Evolutionary conservation across 2,113 vertebrate genomes (phyloP), one percentile per base, ranked within the genome.

Genomic region (Paracanthobrama guichenoti): DNA sequence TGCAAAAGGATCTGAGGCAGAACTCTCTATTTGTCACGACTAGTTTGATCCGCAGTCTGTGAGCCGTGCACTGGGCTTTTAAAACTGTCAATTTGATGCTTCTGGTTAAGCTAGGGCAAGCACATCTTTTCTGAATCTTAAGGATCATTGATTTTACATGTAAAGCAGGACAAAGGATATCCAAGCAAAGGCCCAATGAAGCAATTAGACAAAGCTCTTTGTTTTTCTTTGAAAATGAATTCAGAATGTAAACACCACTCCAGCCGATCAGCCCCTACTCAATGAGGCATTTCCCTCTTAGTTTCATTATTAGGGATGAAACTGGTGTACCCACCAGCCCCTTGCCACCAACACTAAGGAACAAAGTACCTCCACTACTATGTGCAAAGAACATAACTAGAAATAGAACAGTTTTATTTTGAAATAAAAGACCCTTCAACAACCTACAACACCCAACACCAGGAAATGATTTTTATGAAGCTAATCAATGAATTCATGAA

Each of bases 1-100:
- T 82, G 57, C 16, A 72, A 35, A 46, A 59, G 39, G 67, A 60
- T 88, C 79, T 1, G n/a, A 86, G 57, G 35, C 60, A 24, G 26
- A 76, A 50, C 28, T 48, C 79, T 87, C 35, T 39, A 66, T 89
- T 88, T 69, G 79, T 85, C 85, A 82, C 53, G 55, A 84, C 79
- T 48, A 55, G 82, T 88, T 83, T 85, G 74, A 88, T 84, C 66
- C 79, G 59, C 53, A 66, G 73, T 82, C 81, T 82, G 77, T 87
- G 84, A 67, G 26, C 69, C 82, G 64, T 35, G 75, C 78, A 4
- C 76, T 75, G 46, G 28, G 64, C 18, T 67, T 84, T 89, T 79
- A 73, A 86, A 84, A 67, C 82, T 87, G 76, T 67, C 81, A 73
- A 66, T 90, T 87, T 88, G 20, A 84, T 81, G 72, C 84, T 84